Conservation (phyloP, 2,888 invertebrate species). For the Malacosoma neustria region DNA sequence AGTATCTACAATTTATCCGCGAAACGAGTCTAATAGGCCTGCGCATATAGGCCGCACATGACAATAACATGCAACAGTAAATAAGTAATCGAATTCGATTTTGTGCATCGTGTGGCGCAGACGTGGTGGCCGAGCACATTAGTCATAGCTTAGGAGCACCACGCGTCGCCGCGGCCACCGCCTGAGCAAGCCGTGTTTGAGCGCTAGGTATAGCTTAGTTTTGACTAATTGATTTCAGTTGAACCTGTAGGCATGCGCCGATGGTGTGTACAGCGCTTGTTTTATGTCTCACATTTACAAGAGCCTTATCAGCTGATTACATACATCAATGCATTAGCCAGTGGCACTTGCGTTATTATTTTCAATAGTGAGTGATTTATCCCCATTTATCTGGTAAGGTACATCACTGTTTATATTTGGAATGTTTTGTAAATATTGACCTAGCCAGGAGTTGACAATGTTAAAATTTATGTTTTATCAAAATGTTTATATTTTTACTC, state of each 20-base stretch:
- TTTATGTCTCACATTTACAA: slow-evolving; percentile 31
- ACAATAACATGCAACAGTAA: slow-evolving; percentile 63
- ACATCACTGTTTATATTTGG: neutral
- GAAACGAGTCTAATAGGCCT: slow-evolving; percentile 32
- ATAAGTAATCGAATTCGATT: slow-evolving; percentile 64
- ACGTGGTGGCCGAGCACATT: slow-evolving; percentile 33
- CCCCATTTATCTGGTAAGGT: neutral
- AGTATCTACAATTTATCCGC: slow-evolving; percentile 34
- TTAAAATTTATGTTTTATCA: too few species aligned
- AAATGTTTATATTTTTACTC: too few species aligned
- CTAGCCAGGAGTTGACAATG: neutral
- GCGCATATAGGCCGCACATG: slow-evolving; percentile 65
- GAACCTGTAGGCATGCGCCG: slow-evolving; percentile 57
- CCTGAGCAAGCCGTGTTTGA: slow-evolving; percentile 3
- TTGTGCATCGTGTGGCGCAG: slow-evolving; percentile 62
- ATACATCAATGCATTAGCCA: slow-evolving; percentile 33
- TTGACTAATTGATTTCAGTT: slow-evolving; percentile 52
- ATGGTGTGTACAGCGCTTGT: slow-evolving; percentile 31
- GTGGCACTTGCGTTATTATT: slow-evolving; percentile 18
- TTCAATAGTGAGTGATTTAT: neutral
- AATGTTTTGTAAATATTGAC: neutral
- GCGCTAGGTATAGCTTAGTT: slow-evolving; percentile 10
- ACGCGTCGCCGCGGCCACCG: slow-evolving; percentile 16
- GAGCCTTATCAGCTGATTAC: slow-evolving; percentile 67
- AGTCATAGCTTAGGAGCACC: slow-evolving; percentile 24